Evolutionary conservation across 2,113 vertebrate species (phyloP).

Genomic region (Notarius lentiginosus): DNA sequence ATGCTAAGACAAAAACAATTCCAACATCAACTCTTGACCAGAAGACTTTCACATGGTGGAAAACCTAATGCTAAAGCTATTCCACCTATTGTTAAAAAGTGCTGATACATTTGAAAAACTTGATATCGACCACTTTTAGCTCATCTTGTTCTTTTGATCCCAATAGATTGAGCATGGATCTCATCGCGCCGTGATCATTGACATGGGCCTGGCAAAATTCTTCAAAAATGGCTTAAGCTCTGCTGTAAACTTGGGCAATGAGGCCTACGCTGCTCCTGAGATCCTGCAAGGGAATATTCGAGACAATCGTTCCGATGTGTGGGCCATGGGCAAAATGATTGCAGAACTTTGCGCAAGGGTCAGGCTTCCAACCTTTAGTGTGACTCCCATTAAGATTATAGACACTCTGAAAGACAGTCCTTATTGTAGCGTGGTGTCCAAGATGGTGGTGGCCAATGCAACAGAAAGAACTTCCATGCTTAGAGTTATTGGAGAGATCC

Average conservation of each 20-base stretch:
- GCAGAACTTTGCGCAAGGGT: constrained; percentile 33
- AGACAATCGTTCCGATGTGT: constrained; percentile 59
- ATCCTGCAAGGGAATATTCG: constrained; percentile 58
- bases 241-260: constrained; percentile 68
- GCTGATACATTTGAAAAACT: background rate
- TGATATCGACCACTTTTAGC: too few relatives aligned
- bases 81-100: background rate
- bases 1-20: background rate
- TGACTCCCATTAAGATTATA: constrained; percentile 65
- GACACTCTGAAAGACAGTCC: constrained; percentile 60
- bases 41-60: background rate
- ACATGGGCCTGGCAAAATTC: constrained; percentile 75
- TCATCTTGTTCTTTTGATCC: background rate
- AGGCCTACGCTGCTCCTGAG: constrained; percentile 73
- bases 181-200: constrained; percentile 73
- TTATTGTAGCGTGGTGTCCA: constrained; percentile 59
- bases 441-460: constrained; percentile 64
- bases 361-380: constrained; percentile 61
- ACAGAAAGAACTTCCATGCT: constrained; percentile 57
- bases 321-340: too few relatives aligned
- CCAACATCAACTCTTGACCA: background rate
- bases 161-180: constrained; percentile 71
- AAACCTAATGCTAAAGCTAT: too few relatives aligned
- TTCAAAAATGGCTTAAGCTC: constrained; percentile 63
- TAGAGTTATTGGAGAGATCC: constrained; percentile 62